Conservation (phyloP, 2,113 vertebrate species). For the Zosterops hypoxanthus region DNA sequence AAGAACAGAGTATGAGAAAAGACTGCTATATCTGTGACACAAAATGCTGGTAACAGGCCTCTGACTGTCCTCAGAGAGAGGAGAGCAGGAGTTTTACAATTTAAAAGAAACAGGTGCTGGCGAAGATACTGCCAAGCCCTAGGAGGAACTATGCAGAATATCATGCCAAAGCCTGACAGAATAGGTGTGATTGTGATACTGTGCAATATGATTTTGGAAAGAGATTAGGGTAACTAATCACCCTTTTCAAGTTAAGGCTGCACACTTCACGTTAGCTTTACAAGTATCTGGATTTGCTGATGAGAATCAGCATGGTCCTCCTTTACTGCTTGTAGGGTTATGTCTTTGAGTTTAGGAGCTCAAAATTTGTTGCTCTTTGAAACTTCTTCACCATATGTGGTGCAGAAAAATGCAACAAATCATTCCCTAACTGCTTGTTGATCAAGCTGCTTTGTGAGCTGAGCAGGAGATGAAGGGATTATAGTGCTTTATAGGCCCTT, state of each 20-base stretch:
- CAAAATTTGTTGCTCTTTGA: background rate
- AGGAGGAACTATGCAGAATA: background rate
- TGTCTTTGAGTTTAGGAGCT: background rate
- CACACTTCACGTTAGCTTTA: background rate
- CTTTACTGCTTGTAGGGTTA: background rate
- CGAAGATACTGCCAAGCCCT: background rate
- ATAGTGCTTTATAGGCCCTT: background rate
- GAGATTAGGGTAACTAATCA: background rate
- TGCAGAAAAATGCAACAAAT: background rate
- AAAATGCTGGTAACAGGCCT: background rate
- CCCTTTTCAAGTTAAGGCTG: background rate
- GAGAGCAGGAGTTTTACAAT: background rate
- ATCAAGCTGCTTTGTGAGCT: background rate
- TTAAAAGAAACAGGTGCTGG: background rate
- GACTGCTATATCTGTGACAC: accelerated
- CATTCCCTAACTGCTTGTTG: background rate
- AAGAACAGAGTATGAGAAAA: background rate
- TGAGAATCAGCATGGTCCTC: background rate
- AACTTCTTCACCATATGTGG: background rate
- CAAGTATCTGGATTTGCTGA: background rate
- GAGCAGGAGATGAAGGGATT: background rate
- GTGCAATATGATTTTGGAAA: background rate
- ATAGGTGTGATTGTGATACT: background rate
- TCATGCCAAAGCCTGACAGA: background rate
- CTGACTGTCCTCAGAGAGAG: background rate